Evolutionary conservation across 2,797 vertebrate species (phyloP).

Genomic region (Oreochromis mossambicus): DNA sequence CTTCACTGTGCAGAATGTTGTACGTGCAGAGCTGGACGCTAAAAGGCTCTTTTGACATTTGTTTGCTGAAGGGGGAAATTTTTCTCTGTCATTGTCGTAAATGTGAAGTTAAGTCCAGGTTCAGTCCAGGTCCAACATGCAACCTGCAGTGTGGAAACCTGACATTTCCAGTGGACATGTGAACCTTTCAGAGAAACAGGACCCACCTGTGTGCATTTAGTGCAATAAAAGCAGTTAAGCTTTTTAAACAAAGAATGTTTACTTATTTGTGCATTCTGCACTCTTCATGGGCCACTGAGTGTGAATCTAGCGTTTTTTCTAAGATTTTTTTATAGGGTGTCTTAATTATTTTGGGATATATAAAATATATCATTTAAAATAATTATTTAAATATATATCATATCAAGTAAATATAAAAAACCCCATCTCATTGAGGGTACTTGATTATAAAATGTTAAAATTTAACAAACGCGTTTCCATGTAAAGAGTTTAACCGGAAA

Average conservation of each 20-base stretch:
- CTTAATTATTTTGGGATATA: neutral
- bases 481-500: neutral
- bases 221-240: neutral
- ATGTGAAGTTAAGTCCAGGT: neutral
- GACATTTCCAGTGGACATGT: neutral
- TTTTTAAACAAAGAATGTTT: neutral
- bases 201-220: neutral
- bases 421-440: fast-evolving
- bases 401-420: neutral
- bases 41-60: neutral
- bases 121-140: neutral
- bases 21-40: neutral
- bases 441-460: neutral
- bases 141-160: neutral
- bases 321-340: neutral
- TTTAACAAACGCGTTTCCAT: neutral
- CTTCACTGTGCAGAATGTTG: neutral
- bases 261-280: neutral
- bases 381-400: fast-evolving
- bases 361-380: neutral
- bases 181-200: neutral
- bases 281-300: neutral
- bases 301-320: fast-evolving
- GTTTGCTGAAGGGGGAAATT: neutral
- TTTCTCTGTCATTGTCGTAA: neutral